phyloP scores from a whole-genome alignment of 2,113 vertebrate genomes.

The Archocentrus centrarchus region DNA sequence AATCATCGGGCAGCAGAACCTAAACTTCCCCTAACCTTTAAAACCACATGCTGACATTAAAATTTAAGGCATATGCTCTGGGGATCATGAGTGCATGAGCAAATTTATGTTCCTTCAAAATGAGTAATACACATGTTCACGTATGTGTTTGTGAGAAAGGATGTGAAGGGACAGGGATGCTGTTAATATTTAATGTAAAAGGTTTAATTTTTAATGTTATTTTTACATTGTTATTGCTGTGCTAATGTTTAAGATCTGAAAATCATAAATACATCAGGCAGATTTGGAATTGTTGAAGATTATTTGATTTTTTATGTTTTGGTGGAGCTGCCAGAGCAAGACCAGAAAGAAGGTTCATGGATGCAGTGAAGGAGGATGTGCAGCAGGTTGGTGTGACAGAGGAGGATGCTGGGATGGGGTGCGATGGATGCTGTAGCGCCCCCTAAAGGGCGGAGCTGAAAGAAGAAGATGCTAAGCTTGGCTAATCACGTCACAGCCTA shows the following conservation, averaged over 20 bases:
- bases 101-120: neutral
- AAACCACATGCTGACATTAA: neutral
- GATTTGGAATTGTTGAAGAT: neutral
- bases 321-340: neutral
- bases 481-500: too few species aligned
- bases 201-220: neutral
- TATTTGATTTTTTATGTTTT: neutral
- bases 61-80: neutral
- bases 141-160: neutral
- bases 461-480: neutral
- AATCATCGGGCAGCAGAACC: too few species aligned
- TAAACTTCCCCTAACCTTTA: too few species aligned
- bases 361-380: neutral
- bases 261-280: neutral
- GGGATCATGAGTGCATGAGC: neutral
- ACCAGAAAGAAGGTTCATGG: neutral
- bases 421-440: too few species aligned
- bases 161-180: neutral
- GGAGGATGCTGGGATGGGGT: neutral
- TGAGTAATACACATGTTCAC: too few species aligned
- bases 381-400: neutral
- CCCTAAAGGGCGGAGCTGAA: too few species aligned
- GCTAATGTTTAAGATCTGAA: neutral
- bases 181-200: neutral
- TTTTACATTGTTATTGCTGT: neutral